Percentiles rank a stretch among this genome's conserved stretches.
These are phyloP conservation scores for Plecturocebus donacophilus DNA, from an alignment of 2,113 vertebrate genomes.

Conservation along the genomic window DNA sequence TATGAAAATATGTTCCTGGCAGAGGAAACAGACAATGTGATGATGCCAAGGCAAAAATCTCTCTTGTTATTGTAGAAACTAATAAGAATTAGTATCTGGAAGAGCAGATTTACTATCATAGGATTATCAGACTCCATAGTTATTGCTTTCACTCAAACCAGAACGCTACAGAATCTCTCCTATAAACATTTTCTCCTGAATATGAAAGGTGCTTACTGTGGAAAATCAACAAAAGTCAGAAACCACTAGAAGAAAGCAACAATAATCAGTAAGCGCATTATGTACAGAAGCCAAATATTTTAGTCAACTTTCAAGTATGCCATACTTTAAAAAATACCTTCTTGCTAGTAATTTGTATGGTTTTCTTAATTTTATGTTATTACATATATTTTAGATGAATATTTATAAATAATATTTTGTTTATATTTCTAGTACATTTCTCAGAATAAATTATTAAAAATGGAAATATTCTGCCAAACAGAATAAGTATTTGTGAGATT, in stretches of 20 bases:
- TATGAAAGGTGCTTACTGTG: background rate
- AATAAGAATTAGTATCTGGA: background rate
- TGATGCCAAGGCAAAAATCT: background rate
- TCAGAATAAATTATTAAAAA: background rate
- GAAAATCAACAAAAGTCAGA: background rate
- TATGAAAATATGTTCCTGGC: background rate
- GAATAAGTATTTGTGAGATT: background rate
- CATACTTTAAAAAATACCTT: background rate
- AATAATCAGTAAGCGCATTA: background rate
- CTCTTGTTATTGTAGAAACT: background rate
- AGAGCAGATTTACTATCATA: too few relatives aligned
- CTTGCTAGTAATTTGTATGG: background rate
- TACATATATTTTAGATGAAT: background rate
- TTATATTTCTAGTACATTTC: background rate
- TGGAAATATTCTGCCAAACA: background rate
- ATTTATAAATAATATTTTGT: background rate
- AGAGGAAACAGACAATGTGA: background rate
- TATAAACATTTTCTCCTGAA: background rate
- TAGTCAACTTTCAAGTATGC: fast-evolving
- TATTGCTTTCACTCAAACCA: background rate
- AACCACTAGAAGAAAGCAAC: background rate
- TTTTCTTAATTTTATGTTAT: background rate
- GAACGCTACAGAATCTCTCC: too few relatives aligned
- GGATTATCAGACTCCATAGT: fast-evolving
- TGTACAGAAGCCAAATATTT: background rate